Base-by-base conservation (phyloP, 2,797 vertebrate species). In the Melanogrammus aeglefinus region DNA sequence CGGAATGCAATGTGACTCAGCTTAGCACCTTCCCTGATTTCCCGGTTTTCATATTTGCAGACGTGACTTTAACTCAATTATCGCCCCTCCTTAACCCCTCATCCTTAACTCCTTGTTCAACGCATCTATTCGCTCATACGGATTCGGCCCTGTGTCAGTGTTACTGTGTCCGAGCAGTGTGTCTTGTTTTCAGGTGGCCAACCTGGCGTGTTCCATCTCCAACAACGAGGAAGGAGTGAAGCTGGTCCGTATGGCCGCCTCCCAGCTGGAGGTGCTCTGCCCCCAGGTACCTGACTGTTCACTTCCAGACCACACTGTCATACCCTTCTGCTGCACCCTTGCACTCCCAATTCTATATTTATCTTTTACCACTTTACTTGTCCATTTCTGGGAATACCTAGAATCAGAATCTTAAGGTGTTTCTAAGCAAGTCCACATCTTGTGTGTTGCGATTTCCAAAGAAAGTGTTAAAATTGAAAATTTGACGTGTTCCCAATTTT, bases 201-300 rank as follows among this genome's bases (percentile, higher is more conserved):
- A 99, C 92, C 91, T 99, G 91, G 97, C 98, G 78, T 99, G 98
- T 87, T 99, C 98, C 76, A 99, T 99, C 92, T 99, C 98, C 27
- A 99, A 99, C 90, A 99, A 99, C 2, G 98, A 99, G 87, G 98
- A 99, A 91, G 98, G 98, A 29, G 98, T 99, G 81, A 99, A 99
- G 83, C 88, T 99, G 87, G 98, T 99, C 76, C 96, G 97, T 80
- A 99, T 99, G 97, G 99, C 98, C 70, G 98, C 98, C 57, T 97
- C 96, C 87, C 98, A 99, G 88, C 94, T 99, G 86, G 98, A 99
- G 94, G 92, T 94, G 41, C 95, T 99, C 27, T 99, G 98, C 91
- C 98, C 98, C 82, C 98, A 99, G 98, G 98, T 99, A 95, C 16
- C 35, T 27, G 38, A 41, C 78, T 74, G 77, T 74, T 84, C 80